Base-by-base conservation (phyloP, 1,140 invertebrate species). In the Penaeus vannamei region DNA sequence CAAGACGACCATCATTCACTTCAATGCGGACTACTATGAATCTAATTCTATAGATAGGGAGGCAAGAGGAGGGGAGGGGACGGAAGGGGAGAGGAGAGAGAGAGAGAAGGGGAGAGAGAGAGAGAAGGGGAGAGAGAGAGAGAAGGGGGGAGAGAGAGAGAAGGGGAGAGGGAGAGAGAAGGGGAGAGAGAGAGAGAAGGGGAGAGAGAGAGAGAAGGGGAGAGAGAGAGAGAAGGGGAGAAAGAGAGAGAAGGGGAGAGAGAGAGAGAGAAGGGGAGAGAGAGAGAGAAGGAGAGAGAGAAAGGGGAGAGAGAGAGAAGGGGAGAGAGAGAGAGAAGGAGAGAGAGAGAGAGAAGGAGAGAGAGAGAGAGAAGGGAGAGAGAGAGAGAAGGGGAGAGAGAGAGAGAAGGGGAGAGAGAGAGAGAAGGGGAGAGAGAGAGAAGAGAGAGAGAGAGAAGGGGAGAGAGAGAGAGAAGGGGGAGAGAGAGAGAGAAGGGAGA, bases 401-500 rank as follows among this genome's bases (percentile, higher is more conserved):
- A 17, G 2, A 36, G 32, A 17, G 36, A 46, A 12, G 1, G 36
- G 59, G 14, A 1, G 19, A 80, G 36, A 46, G 14, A 46, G 77
- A 46, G 19, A 46, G 77, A 46, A 0, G 46, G 32, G 36, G 76
- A 46, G 36, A 46, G 77, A 36, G 19, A 20, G 19, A 46, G 36
- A 80, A 81, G 42, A 84, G 29, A 61, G 61, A 61, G 81, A 84
- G 60, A 64, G 26, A 32, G 17, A 61, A n/a, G 23, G 42, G 10
- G 42, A 46, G 42, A 46, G 42, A 46, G 42, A 46, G 42, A 46
- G 42, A 46, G 42, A 46, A 10, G n/a, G 69, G 36, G 10, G 42
- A 46, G 42, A 46, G 42, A 46, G 42, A 46, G 42, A 46, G 42
- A 46, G 42, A 46, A 10, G n/a, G 10, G 42, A 46, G 42, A 46